Conservation (phyloP, 2,113 vertebrate genomes). For the Alces alces region DNA sequence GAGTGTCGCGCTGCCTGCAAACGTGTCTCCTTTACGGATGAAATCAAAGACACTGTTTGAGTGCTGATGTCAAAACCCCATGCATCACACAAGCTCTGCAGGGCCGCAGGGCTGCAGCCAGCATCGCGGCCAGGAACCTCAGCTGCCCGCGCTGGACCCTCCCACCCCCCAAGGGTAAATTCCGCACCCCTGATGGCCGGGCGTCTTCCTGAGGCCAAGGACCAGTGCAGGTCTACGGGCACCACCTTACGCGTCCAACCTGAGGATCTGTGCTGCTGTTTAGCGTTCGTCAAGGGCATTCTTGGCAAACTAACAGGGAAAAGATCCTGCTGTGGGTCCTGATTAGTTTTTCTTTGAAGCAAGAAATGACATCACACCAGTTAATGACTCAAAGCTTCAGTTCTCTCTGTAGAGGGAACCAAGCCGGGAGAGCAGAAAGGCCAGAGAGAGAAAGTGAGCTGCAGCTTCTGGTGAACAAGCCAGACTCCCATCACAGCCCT, state of each 20-base stretch:
- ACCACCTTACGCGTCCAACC: neutral
- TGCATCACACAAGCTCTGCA: conserved; percentile 34
- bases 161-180: fast-evolving
- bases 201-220: fast-evolving
- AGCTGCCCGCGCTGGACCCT: fast-evolving
- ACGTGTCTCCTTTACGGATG: conserved; percentile 39
- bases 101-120: neutral
- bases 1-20: conserved; percentile 47
- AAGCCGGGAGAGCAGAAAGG: neutral
- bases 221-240: fast-evolving
- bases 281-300: neutral
- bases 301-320: neutral
- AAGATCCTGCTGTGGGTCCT: neutral
- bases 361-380: conserved; percentile 3
- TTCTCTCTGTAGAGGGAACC: neutral
- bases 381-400: neutral
- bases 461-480: fast-evolving
- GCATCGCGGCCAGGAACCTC: fast-evolving
- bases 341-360: conserved; percentile 25
- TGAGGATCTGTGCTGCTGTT: fast-evolving
- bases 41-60: conserved; percentile 54
- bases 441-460: fast-evolving
- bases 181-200: fast-evolving
- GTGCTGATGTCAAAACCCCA: neutral
- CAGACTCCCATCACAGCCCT: fast-evolving